phyloP scores from a whole-genome alignment of 2,113 vertebrate genomes.

The Nipponia nippon region DNA sequence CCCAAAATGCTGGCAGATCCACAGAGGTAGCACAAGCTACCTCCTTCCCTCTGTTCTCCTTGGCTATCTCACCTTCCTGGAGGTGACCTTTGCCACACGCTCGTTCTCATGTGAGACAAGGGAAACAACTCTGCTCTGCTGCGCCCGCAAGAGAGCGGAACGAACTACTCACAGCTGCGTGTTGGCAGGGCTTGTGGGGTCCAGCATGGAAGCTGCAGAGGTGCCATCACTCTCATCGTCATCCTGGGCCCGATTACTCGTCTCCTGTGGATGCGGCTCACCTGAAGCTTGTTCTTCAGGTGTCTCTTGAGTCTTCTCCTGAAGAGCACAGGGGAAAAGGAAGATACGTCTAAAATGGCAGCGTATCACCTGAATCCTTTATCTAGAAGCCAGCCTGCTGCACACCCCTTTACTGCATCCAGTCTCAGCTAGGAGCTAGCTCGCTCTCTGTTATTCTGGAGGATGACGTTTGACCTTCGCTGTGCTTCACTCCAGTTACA shows the following conservation, averaged over 20 bases:
- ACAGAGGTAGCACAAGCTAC: background rate
- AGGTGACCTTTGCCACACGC: background rate
- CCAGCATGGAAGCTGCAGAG: constrained; percentile 21
- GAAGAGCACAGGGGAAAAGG: background rate
- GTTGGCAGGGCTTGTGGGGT: constrained; percentile 5
- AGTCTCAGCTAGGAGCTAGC: background rate
- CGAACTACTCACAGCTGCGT: constrained; percentile 58
- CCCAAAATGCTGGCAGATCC: background rate
- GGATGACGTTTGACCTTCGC: background rate
- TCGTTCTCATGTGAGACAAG: background rate
- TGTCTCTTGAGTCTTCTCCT: constrained; percentile 38
- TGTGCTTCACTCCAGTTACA: background rate
- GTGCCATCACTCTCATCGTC: background rate
- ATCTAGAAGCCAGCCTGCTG: background rate
- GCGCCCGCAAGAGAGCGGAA: background rate
- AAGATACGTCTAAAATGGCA: background rate
- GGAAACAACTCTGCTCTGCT: background rate
- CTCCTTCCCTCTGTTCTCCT: background rate
- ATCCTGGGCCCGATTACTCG: background rate
- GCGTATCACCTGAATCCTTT: background rate
- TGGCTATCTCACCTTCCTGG: background rate
- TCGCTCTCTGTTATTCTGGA: background rate
- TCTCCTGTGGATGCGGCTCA: constrained; percentile 10
- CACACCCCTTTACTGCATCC: background rate
- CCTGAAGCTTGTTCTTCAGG: background rate